Percentiles rank a stretch among this genome's conserved stretches.
Conservation (phyloP, 2,888 invertebrate genomes). For the Mimachlamys varia region DNA sequence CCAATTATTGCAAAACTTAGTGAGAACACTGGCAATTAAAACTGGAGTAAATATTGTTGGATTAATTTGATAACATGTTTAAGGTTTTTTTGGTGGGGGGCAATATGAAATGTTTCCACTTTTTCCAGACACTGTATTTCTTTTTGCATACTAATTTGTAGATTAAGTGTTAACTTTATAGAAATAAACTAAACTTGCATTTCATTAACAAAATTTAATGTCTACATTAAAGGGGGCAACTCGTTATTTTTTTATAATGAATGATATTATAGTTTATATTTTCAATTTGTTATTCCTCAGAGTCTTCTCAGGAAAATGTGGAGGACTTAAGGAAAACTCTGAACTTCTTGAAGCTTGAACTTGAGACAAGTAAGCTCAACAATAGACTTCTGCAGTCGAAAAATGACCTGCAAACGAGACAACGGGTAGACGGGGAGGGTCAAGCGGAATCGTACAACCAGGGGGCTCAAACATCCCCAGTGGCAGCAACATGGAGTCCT, state of each 20-base stretch:
- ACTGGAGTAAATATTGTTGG: too few relatives aligned
- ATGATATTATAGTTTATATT: not conserved
- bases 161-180: too few relatives aligned
- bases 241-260: too few relatives aligned
- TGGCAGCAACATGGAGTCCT: constrained; percentile 37
- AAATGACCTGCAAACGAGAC: not conserved
- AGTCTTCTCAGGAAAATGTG: constrained; percentile 9
- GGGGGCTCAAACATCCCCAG: constrained; percentile 14
- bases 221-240: too few relatives aligned
- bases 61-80: too few relatives aligned
- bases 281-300: not conserved
- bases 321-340: not conserved
- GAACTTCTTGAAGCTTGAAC: not conserved
- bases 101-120: not conserved
- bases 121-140: too few relatives aligned
- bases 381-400: not conserved
- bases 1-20: too few relatives aligned
- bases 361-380: not conserved
- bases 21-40: too few relatives aligned
- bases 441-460: not conserved
- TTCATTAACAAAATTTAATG: too few relatives aligned
- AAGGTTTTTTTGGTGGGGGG: too few relatives aligned
- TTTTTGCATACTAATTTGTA: too few relatives aligned
- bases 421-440: constrained; percentile 20
- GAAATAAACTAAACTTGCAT: too few relatives aligned